Base-by-base conservation (phyloP, 1,140 invertebrate species). In the Zaprionus taronus region DNA sequence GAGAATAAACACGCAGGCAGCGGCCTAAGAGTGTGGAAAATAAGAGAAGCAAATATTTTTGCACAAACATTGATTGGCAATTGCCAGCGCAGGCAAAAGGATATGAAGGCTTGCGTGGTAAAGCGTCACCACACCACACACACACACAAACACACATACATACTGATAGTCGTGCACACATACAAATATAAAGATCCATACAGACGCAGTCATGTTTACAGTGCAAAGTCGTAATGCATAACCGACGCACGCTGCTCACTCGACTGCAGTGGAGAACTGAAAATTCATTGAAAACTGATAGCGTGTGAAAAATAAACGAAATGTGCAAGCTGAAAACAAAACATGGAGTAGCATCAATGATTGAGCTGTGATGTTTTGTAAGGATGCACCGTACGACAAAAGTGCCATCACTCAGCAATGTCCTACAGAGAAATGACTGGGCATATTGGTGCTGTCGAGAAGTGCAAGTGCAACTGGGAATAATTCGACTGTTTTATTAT, bases 201-300 rank as follows among this genome's bases (percentile, higher is more conserved):
- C 31, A 62, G 31, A 47, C n/a, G 64, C 51, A 51, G 49, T 72
- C 34, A 67, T 78, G 63, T 77, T 73, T 72, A 80, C 64, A 49
- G 31, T 41, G 57, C 47, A 72, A 77, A 85, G 79, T 81, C 81
- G 56, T 78, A 73, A 87, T 87, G 84, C 69, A 80, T 78, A 80
- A 81, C 74, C 64, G 36, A 55, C 34, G 72, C 64, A 68, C 38
- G 49, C 72, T 73, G 4, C 41, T 70, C 65, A 62, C 41, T 75
- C 65, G 68, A 87, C 83, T 77, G 77, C n/a, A 41, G 73, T 83
- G 61, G 67, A 90, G 79, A 81, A 81, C 78, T 90, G 81, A 81
- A 89, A 89, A 90, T 90, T 80, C 81, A 89, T 89, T 89, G 84
- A 89, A 89, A 89, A 80, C 84, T 85, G 84, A 89, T 89, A 89